Evolutionary conservation across 2,888 invertebrate genomes (phyloP), one percentile per base, ranked within the genome.

Genomic region (Sphaerophoria taeniata): DNA sequence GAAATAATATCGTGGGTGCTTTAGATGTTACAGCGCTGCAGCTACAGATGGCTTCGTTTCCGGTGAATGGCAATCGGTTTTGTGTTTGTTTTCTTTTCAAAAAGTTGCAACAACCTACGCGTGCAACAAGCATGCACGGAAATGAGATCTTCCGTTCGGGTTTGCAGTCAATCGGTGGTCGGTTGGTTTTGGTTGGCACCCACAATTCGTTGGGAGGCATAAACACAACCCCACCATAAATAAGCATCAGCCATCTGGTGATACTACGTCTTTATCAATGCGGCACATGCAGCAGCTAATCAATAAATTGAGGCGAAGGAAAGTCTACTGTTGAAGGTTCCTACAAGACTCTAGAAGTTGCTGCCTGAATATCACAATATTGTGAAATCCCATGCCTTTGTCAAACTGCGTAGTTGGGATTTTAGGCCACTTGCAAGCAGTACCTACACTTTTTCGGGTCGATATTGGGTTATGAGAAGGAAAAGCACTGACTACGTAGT

Each of bases 91-190:
- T 6, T 67, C 24, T 56, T 65, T 58, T 58, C 45, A 31, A 45
- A 60, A 58, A 43, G 14, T 43, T 63, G 56, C 69, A 78, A 56
- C 63, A 55, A 49, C 84, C 84, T 58, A 84, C 84, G 67, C 79
- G 74, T 79, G 72, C 71, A 78, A 74, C 70, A 78, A 75, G 79
- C 79, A 69, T 58, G 56, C 79, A 79, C 75, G 79, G 84, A 79
- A 84, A 84, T 72, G 67, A 79, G 71, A 84, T 75, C 79, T 79
- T 79, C 79, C 53, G 77, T 67, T 77, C 24, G 0, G 43, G 0
- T 24, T 24, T 24, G 24, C 1, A 24, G 24, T 24, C 24, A 24
- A 24, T 24, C 24, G 24, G 24, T 12, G 56, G 36, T 36, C 31
- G 61, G 56, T 56, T 9, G 61, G 61, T 47, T 24, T 24, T 33